Base-by-base conservation (phyloP, 2,888 invertebrate species). In the Drosophila meridiana region DNA sequence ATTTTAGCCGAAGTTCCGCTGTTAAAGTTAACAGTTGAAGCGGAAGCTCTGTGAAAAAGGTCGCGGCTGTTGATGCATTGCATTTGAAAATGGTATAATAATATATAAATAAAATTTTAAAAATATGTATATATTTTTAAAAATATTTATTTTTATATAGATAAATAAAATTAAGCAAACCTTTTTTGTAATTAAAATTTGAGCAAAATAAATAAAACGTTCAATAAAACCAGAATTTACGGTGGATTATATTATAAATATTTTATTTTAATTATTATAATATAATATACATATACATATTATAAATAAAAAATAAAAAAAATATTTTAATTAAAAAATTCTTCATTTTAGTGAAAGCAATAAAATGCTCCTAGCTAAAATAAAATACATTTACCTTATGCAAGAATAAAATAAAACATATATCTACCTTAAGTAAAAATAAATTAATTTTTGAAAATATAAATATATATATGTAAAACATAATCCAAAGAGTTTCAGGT, bases 1-100 rank as follows among this genome's bases (percentile, higher is more conserved):
- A 30, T 30, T 59, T 30, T 4, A n/a, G 6, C 55, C 43, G 47
- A 69, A 28, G 5, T 13, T 30, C 8, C 14, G 32, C 38, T 53
- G 56, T 67, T 40, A 55, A 20, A 3, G 3, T 7, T 42, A 69
- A 48, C 56, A 56, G 55, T 53, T 75, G 75, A 68, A 53, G 63
- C 70, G 62, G 59, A 36, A 60, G 62, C 67, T 61, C 61, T 62
- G 36, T 64, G 71, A 53, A 68, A 61, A 62, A 73, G 47, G 61
- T 80, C 11, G 45, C 5, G 6, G 2, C 11, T 20, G 11, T 11
- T 26, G 45, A 26, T 45, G 26, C 0, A n/a, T 30, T 42, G 26
- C 11, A 13, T 40, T 28, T 26, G 11, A 14, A 26, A 2, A 9
- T 20, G 20, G 20, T 20, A 9, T 9, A 1, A 58, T 7, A 38